Base-by-base conservation (phyloP, 2,113 vertebrate species). In the Ptyas mucosa region DNA sequence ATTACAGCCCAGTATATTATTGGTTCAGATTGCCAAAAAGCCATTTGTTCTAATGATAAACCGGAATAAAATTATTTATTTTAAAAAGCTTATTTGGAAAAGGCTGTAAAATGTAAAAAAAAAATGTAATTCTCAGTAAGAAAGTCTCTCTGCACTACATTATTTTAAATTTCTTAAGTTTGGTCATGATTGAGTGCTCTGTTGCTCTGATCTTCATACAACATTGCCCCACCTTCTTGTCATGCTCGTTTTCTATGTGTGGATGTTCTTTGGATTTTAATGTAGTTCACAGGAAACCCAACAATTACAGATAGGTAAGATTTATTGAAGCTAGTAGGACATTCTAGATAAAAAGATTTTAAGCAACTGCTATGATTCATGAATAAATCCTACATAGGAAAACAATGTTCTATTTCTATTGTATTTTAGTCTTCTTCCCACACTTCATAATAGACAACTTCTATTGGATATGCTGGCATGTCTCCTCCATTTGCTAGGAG, bases 41-140 rank as follows among this genome's bases (percentile, higher is more conserved):
- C 75, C 94, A 64, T 94, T 95, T 87, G 46, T 95, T 23, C 61
- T 55, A 39, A 20, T 94, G 94, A 89, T 94, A 95, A 93, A 34
- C 57, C 46, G 93, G 92, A 39, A 87, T 85, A 86, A 53, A 94
- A 93, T 64, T 64, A 26, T 64, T 64, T 64, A 61, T 61, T 64
- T 92, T 95, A 91, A 90, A 95, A 91, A n/a, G 93, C 95, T 90
- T 88, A 93, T 96, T 96, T 93, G 51, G 87, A 88, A 94, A 86
- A 43, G 51, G 93, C 92, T 95, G 92, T 92, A 49, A 95, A 75
- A 57, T 57, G 21, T 57, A 55, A 23, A 8, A 57, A 57, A 57
- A 55, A 57, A 57, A 90, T 88, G 89, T 90, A 14, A 20, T 81
- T 90, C 6, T 49, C 34, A 57, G 3, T 29, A 53, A 91, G 53